Base-by-base conservation (phyloP, 1,140 invertebrate genomes). In the Maconellicoccus hirsutus region DNA sequence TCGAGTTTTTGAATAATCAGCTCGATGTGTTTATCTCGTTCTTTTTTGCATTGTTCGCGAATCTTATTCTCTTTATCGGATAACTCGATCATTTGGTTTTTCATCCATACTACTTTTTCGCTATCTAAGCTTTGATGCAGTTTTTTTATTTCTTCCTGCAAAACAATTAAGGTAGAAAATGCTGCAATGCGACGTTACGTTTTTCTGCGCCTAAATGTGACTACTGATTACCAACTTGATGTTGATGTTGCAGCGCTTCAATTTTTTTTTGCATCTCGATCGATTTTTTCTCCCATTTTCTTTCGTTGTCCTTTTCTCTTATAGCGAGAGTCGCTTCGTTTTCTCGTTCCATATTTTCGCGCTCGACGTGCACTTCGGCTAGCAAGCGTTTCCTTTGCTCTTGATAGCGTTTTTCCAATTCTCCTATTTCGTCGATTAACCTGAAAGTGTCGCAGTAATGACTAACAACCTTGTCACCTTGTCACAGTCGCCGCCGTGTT, bases 21-120 rank as follows among this genome's bases (percentile, higher is more conserved):
- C 73, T 88, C 86, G 71, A 89, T 86, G 75, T 88, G 86, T 70
- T 81, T 82, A 76, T 89, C 87, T 23, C 86, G 77, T 74, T 88
- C 84, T 70, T 79, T 81, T 73, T 82, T 82, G 73, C 82, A 85
- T 70, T 86, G 81, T 21, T 87, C 83, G 19, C 82, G 75, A 16
- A 89, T 83, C 52, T 78, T 76, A 33, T 77, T 79, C 77, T 88
- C 86, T 71, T 83, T 83, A 71, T 86, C 83, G 23, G 79, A 76
- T 4, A 87, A 77, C 19, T 81, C 78, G 33, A 79, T 66, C 6
- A 80, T 82, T 74, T 84, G 81, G 73, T 84, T 82, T 22, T 80
- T 79, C 25, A 83, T 77, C 82, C 82, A 85, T 12, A 79, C 77
- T 77, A 86, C 75, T 75, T 79, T 81, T 78, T 88, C 85, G 59